A percentile compares a stretch with the other conserved stretches of the same genome.
These are phyloP conservation scores for Prolemur simus DNA, from an alignment of 2,113 vertebrate species.

Conservation along the genomic window DNA sequence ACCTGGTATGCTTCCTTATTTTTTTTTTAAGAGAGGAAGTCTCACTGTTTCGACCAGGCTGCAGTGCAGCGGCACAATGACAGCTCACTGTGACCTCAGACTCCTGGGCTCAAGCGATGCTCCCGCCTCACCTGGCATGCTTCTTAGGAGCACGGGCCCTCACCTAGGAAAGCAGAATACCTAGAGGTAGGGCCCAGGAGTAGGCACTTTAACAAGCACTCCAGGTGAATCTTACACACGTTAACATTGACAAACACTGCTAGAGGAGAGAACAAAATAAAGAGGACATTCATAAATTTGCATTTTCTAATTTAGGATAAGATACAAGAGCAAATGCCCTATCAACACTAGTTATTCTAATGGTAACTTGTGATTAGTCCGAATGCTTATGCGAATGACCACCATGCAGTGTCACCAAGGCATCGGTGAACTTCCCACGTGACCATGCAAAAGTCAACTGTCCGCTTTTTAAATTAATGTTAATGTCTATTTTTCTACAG, in stretches of 20 bases:
- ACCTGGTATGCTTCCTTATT: not conserved
- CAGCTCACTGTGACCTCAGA: no score
- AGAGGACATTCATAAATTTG: no score
- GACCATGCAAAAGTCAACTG: not conserved
- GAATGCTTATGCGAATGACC: rapidly evolving
- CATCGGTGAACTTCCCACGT: rapidly evolving
- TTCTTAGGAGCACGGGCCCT: not conserved
- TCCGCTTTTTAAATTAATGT: not conserved
- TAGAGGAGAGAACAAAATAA: not conserved
- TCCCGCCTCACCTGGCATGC: not conserved
- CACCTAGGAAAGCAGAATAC: no score
- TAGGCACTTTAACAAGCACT: not conserved
- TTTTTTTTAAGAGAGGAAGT: no score
- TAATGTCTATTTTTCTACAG: not conserved
- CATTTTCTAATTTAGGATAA: not conserved
- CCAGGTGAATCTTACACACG: not conserved
- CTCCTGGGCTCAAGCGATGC: no score
- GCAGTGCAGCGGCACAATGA: no score
- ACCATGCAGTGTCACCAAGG: rapidly evolving
- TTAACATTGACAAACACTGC: no score
- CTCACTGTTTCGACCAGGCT: no score
- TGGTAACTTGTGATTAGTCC: rapidly evolving
- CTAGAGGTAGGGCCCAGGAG: not conserved
- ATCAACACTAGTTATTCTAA: rapidly evolving
- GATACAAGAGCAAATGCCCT: rapidly evolving